Base-by-base conservation (phyloP, 2,797 vertebrate genomes). In the Myioborus melanocephalus region DNA sequence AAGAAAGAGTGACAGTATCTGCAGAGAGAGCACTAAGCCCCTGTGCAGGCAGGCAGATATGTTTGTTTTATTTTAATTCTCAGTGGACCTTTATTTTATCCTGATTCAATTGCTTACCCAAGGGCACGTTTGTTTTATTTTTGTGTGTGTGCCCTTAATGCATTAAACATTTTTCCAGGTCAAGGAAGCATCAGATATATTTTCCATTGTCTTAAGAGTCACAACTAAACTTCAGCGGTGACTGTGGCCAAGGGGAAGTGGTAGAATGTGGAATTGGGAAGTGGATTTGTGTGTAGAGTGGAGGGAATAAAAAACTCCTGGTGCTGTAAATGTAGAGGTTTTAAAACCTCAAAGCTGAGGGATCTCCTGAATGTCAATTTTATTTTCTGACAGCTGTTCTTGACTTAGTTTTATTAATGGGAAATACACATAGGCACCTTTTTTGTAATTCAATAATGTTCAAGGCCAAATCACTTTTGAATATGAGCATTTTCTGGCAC, bases 51-150 rank as follows among this genome's bases (percentile, higher is more conserved):
- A 78, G 70, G 26, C 27, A 52, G 52, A 6, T 76, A 43, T 6
- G 77, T 27, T 92, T 82, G 50, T 79, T 95, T 95, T 50, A 26
- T 57, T 96, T 87, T 70, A 49, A 86, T 91, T 90, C 64, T 78
- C 50, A 11, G 65, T 53, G 68, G 61, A 86, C 46, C 61, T 95
- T 85, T 93, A 23, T 77, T 87, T 89, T 91, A 57, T 65, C 57
- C 14, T 56, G 35, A 81, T 88, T 93, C 72, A 69, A 12, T 86
- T 94, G 65, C 53, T 88, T 4, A 17, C 43, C 60, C 72, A 60
- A 92, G n/a, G 59, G 11, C 3, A 8, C 11, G 8, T 46, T n/a
- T 44, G 37, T 81, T 6, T 16, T 46, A 30, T 44, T 53, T 78
- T 70, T 59, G 16, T 59, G 9, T 27, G 9, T 21, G 17, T 87